These are phyloP conservation scores for Eugnorisma glareosa DNA, from an alignment of 2,888 invertebrate species.

Conservation along the genomic window DNA sequence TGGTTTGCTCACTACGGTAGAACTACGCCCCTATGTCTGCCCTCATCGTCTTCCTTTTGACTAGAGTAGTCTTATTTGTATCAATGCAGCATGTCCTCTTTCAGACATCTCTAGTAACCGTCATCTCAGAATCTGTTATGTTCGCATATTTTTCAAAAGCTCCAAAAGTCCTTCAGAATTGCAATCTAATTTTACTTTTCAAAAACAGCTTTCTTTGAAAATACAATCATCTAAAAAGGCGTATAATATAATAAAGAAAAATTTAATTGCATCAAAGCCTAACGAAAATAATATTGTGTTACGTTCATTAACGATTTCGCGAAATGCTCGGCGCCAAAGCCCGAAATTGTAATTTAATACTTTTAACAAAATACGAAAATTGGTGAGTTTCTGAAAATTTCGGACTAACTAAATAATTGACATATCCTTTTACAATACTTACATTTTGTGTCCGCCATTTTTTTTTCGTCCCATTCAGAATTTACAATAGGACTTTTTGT, in stretches of 20 bases:
- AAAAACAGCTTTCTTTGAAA: background rate
- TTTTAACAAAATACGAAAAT: constrained; percentile 37
- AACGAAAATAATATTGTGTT: constrained; percentile 51
- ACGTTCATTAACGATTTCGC: constrained; percentile 60
- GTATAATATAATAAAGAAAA: background rate
- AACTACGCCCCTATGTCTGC: too few relatives aligned
- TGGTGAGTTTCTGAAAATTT: constrained; percentile 34
- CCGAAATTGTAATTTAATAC: constrained; percentile 55
- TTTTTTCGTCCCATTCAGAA: constrained; percentile 13
- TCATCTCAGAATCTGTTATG: too few relatives aligned
- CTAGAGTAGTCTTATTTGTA: too few relatives aligned
- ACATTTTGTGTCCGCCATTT: constrained; percentile 33
- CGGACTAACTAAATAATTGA: constrained; percentile 68
- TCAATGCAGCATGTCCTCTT: too few relatives aligned
- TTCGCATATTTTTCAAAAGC: too few relatives aligned
- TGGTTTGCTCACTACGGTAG: too few relatives aligned
- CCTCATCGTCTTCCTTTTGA: too few relatives aligned
- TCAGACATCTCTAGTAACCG: too few relatives aligned
- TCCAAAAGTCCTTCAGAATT: too few relatives aligned
- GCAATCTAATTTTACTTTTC: background rate
- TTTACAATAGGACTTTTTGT: constrained; percentile 38
- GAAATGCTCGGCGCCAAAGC: constrained; percentile 24
- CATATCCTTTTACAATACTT: constrained; percentile 72
- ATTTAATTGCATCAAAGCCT: constrained; percentile 30
- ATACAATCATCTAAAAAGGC: constrained; percentile 4